A percentile compares a stretch with the other conserved stretches of the same genome.
phyloP scores from a whole-genome alignment of 2,888 invertebrate genomes.

The Geophilus truncorum region DNA sequence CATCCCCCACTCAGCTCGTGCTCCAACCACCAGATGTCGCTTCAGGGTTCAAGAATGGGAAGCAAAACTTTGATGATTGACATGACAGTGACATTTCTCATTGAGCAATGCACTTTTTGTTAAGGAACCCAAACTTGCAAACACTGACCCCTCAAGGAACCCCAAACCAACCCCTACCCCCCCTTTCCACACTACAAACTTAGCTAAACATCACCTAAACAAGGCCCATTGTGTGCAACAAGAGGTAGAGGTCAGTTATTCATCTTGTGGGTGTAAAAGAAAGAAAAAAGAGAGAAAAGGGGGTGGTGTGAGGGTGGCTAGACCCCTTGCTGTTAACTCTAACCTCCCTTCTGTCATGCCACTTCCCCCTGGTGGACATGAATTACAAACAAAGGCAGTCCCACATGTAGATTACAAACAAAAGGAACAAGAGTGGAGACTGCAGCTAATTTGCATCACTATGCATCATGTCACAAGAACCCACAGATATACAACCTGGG shows the following conservation, averaged over 20 bases:
- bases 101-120: not conserved
- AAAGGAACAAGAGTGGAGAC: constrained; percentile 12
- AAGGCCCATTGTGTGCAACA: not conserved
- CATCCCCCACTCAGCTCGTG: not conserved
- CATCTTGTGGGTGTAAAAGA: not conserved
- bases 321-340: not conserved
- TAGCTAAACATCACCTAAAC: not conserved
- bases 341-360: not conserved
- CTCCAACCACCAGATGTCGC: constrained; percentile 14
- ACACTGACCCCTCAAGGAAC: not conserved
- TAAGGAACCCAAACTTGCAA: not conserved
- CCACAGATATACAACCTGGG: not conserved
- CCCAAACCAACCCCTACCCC: not conserved
- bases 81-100: constrained; percentile 1
- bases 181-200: not conserved
- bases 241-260: not conserved
- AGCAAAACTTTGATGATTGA: not conserved
- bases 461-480: not conserved
- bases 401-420: constrained; percentile 16
- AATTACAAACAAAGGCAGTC: not conserved
- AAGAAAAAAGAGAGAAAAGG: not conserved
- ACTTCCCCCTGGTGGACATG: not conserved
- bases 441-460: constrained; percentile 12
- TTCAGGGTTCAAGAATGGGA: not conserved
- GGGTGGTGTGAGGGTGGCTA: not conserved